These are phyloP conservation scores for Rousettus madagascariensis DNA, from an alignment of 2,797 vertebrate genomes.

Conservation along the genomic window DNA sequence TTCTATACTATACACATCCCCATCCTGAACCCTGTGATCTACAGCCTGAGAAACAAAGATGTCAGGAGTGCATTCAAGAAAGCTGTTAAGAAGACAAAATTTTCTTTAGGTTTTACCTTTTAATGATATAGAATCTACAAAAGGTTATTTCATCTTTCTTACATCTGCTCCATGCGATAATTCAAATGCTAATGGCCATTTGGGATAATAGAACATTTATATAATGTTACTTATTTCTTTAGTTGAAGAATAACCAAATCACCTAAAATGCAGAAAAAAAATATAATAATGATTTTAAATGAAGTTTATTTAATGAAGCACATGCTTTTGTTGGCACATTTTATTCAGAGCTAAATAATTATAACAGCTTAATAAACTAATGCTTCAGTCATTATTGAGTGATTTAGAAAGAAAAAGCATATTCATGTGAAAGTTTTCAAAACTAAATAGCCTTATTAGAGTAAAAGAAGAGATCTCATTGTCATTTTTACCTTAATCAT, in stretches of 20 bases:
- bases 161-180: neutral
- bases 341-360: neutral
- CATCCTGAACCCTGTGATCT: constrained; percentile 81
- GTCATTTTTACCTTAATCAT: neutral
- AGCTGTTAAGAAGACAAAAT: neutral
- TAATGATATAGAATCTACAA: neutral
- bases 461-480: neutral
- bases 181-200: neutral
- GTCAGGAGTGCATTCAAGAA: constrained; percentile 76
- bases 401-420: neutral
- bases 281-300: neutral
- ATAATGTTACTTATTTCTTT: neutral
- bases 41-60: constrained; percentile 74
- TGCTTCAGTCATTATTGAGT: neutral
- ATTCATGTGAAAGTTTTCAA: neutral
- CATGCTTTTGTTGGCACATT: neutral
- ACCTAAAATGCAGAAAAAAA: neutral
- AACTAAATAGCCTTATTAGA: neutral
- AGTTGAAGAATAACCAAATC: neutral
- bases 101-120: neutral
- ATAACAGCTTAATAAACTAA: neutral
- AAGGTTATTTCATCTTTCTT: neutral
- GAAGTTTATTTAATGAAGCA: neutral
- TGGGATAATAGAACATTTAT: neutral
- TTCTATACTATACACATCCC: constrained; percentile 77